Conservation (phyloP, 2,797 vertebrate genomes). For the Leontopithecus rosalia region DNA sequence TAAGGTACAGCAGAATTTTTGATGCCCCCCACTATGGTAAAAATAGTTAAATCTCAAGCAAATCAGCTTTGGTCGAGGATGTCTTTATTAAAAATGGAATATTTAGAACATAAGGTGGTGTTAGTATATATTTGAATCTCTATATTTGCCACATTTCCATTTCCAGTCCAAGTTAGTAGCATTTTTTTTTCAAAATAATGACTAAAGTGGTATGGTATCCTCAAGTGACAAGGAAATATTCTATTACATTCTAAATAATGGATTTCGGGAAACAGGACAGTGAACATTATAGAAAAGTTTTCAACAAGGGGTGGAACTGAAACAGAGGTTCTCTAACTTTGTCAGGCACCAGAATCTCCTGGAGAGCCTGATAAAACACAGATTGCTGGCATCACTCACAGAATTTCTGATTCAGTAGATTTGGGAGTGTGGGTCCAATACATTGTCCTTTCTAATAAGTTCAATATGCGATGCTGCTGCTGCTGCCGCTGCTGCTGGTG, state of each 20-base stretch:
- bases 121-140: neutral
- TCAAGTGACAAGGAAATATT: neutral
- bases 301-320: slow-evolving; percentile 28
- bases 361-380: neutral
- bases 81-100: neutral
- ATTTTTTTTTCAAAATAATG: neutral
- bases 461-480: neutral
- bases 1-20: neutral
- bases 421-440: neutral
- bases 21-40: neutral
- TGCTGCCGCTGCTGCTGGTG: neutral
- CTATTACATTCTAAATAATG: neutral
- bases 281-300: neutral
- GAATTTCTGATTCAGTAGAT: neutral
- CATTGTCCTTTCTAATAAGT: neutral
- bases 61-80: slow-evolving; percentile 10
- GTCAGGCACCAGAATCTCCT: neutral
- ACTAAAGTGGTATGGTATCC: neutral
- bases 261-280: neutral
- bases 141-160: neutral
- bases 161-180: neutral
- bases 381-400: neutral
- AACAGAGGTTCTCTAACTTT: neutral
- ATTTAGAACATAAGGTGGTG: neutral
- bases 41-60: neutral